Evolutionary conservation across 2,113 vertebrate genomes (phyloP), one percentile per base, ranked within the genome.

Genomic region (Corythornis cristatus): DNA sequence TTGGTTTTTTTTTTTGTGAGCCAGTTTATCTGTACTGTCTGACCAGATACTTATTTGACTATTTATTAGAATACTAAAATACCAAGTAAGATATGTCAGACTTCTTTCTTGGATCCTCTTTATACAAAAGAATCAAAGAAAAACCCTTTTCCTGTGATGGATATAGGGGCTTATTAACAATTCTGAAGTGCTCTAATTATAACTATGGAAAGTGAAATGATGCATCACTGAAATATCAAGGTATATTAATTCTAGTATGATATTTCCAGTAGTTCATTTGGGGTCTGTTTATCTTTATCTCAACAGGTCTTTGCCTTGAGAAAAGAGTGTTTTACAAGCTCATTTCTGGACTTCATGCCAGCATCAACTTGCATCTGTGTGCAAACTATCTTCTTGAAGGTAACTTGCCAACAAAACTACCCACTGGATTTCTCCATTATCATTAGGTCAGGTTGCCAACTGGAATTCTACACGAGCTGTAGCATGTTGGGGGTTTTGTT

Each of bases 301-400:
- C 54, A 48, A 28, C 91, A 99, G 99, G 99, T 86, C 96, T 99
- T 92, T 99, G 99, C 97, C 97, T 99, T 92, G 99, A 99, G 97
- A 99, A 99, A 91, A 98, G 99, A 96, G 99, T 99, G 26, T 99
- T 99, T 96, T 99, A 99, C 95, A 97, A 99, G 40, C 98, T 99
- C 40, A 99, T 99, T 96, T 99, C 99, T 3, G 99, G 99, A 92
- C 99, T 99, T 88, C 99, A 99, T 92, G 98, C 98, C 97, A 99
- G 99, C 97, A 99, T 99, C 97, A 99, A 99, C 95, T 98, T 99
- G 95, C 99, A 99, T 95, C 98, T 99, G 25, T 98, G 98, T 81
- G 98, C 99, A 29, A 97, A 99, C 93, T 98, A 99, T 92, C 98
- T 99, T 94, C 97, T 99, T 86, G 99, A 99, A 95, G 99, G 99